Percentiles rank a stretch among this genome's conserved stretches.
Conservation (phyloP, 2,888 invertebrate species). For the Eristalis arbustorum region DNA sequence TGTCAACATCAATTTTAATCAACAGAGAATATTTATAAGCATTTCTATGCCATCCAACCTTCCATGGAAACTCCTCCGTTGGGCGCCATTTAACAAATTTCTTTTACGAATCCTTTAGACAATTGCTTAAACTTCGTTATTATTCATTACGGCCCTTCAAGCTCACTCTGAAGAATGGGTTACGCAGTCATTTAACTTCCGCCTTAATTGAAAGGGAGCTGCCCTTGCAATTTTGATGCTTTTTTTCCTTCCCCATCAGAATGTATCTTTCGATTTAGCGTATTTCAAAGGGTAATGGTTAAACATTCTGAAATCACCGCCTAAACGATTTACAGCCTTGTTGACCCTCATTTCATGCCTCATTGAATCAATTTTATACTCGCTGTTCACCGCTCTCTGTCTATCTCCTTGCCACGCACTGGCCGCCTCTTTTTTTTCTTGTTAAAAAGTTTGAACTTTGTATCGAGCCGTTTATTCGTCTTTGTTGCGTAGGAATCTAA, state of each 20-base stretch:
- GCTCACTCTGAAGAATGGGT: not conserved
- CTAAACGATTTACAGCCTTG: conserved; percentile 36
- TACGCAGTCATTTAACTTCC: not conserved
- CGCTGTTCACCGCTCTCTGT: not conserved
- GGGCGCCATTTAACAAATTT: not conserved
- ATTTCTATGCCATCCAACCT: not conserved
- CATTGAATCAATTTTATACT: conserved; percentile 39
- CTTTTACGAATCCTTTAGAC: not conserved
- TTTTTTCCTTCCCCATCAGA: not conserved
- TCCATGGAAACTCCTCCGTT: not conserved
- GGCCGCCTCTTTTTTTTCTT: not conserved
- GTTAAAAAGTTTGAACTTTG: conserved; percentile 31
- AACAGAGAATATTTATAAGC: not conserved
- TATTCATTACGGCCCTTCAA: not conserved
- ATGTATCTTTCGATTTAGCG: not conserved
- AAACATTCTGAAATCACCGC: not conserved
- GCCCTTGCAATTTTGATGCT: not conserved
- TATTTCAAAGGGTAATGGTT: not conserved
- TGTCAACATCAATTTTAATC: not conserved
- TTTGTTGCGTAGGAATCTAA: conserved; percentile 52
- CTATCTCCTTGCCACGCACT: not conserved
- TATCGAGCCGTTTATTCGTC: conserved; percentile 38
- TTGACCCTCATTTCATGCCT: conserved; percentile 58
- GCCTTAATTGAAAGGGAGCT: not conserved
- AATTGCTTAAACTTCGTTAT: not conserved